Conservation (phyloP, 2,888 invertebrate species). For the Aspidiotus rigidus region DNA sequence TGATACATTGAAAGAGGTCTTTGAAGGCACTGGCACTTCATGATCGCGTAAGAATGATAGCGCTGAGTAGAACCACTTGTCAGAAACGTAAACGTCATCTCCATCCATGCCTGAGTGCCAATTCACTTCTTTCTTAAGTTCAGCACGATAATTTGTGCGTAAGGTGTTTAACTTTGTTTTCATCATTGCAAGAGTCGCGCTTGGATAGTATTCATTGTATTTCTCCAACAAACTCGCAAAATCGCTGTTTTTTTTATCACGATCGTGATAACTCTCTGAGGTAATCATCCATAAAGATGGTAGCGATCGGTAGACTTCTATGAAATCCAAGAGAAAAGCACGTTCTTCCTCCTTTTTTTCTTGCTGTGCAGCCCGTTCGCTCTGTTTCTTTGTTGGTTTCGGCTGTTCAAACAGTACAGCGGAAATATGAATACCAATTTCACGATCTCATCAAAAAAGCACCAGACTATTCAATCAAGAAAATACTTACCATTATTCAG, state of each 20-base stretch:
- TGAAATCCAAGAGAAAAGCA: background rate
- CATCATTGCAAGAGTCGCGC: background rate
- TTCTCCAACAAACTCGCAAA: background rate
- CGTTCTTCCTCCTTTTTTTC: background rate
- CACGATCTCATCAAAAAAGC: too few species aligned
- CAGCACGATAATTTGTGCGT: background rate
- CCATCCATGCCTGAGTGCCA: background rate
- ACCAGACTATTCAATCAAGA: too few species aligned
- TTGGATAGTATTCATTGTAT: background rate
- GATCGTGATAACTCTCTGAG: background rate
- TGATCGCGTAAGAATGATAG: background rate
- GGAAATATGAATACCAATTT: too few species aligned
- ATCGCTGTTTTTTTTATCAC: background rate
- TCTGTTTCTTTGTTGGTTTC: background rate
- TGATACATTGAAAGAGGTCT: too few species aligned
- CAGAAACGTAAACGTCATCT: background rate
- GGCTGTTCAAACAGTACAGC: too few species aligned
- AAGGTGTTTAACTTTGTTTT: background rate
- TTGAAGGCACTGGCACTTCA: background rate
- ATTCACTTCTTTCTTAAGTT: background rate
- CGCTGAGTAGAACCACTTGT: background rate
- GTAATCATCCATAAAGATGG: background rate
- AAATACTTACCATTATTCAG: too few species aligned
- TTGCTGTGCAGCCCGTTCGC: background rate
- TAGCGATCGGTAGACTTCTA: background rate